A percentile compares a stretch with the other conserved stretches of the same genome.
Conservation (phyloP, 2,888 invertebrate genomes). For the Eumerus sabulonum region DNA sequence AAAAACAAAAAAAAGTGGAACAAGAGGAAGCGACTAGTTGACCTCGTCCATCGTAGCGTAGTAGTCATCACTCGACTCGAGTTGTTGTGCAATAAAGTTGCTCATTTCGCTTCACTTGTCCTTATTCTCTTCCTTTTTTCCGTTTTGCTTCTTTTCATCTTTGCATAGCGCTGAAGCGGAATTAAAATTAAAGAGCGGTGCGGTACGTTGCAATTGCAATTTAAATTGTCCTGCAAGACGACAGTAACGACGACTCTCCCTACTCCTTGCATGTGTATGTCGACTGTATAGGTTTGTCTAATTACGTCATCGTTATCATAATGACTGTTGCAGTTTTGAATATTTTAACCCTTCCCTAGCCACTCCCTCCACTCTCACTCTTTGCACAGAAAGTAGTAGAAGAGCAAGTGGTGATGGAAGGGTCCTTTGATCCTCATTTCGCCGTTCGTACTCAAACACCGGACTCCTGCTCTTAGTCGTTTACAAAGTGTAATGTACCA, state of each 20-base stretch:
- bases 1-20: background rate
- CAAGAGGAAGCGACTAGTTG: slow-evolving; percentile 39
- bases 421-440: slow-evolving; percentile 55
- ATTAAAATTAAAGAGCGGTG: slow-evolving; percentile 61
- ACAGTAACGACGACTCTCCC: slow-evolving; percentile 11
- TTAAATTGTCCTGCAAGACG: slow-evolving; percentile 56
- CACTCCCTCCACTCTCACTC: slow-evolving; percentile 6
- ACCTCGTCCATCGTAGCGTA: slow-evolving; percentile 54
- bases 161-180: slow-evolving; percentile 21
- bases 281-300: slow-evolving; percentile 50
- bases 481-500: slow-evolving; percentile 68
- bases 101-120: slow-evolving; percentile 60
- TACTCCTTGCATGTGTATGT: slow-evolving; percentile 1
- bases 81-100: slow-evolving; percentile 56
- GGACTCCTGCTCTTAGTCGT: slow-evolving; percentile 35
- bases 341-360: slow-evolving; percentile 15
- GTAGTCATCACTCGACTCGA: slow-evolving; percentile 24
- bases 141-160: slow-evolving; percentile 48
- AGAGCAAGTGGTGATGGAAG: slow-evolving; percentile 22
- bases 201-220: slow-evolving; percentile 60
- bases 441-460: background rate
- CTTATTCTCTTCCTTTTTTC: slow-evolving; percentile 49
- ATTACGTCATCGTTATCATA: slow-evolving; percentile 69
- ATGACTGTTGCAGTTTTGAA: slow-evolving; percentile 63
- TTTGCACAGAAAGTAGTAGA: background rate